Evolutionary conservation across 2,113 vertebrate genomes (phyloP), one percentile per base, ranked within the genome.

Genomic region (Urocolius indicus): DNA sequence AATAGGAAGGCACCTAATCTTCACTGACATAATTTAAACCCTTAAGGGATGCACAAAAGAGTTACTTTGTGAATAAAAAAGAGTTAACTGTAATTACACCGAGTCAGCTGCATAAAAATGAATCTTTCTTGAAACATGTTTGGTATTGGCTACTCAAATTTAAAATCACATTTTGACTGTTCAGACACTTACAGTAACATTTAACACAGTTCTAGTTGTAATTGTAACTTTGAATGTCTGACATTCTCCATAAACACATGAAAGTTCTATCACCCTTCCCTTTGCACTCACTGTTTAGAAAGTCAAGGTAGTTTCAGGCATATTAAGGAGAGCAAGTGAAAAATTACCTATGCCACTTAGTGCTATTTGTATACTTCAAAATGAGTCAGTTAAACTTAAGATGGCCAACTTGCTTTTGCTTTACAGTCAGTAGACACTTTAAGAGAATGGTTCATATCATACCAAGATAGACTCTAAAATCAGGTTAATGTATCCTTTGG

Each of bases 1-100:
- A 74, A 32, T 32, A 34, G 46, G 0, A 2, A 4, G 2, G 34
- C 5, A 74, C 41, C 5, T 46, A 0, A 9, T 5, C 1, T 22
- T 80, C 13, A 48, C 1, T 48, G 34, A 29, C 14, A 2, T 7
- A 38, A 36, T 80, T 73, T 23, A 65, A 38, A 9, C 4, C 5
- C 71, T 36, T 23, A 67, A 48, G 10, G 51, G 5, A 16, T 18
- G 6, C 1, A 54, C 2, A 32, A 43, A 59, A 13, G 0, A 5
- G 36, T 30, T 62, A 15, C 30, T 48, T 32, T 41, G 3, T 2
- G 1, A 36, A 36, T 62, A 59, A 63, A 63, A 88, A 0, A 0
- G 9, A 0, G 6, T 55, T 14, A 75, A 32, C 8, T 17, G 14
- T 9, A 13, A 5, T 49, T 81, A 38, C 3, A 16, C 1, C 2